Percentiles rank a stretch among this genome's conserved stretches.
These are phyloP conservation scores for Conus ventricosus DNA, from an alignment of 1,140 invertebrate species.

Conservation along the genomic window DNA sequence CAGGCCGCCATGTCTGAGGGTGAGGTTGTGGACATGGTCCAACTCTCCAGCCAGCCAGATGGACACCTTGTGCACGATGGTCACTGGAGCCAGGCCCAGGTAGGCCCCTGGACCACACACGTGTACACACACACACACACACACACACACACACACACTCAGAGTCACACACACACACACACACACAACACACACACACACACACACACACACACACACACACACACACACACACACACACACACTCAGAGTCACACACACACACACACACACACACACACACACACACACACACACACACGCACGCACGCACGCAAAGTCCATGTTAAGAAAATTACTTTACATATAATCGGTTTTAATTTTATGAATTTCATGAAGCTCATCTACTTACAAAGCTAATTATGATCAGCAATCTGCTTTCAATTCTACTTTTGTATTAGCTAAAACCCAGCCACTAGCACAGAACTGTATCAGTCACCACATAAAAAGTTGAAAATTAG, in stretches of 20 bases:
- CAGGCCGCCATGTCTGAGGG: conserved; percentile 60
- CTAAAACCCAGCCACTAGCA: no score
- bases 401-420: no score
- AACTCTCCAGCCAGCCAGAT: conserved; percentile 64
- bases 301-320: no score
- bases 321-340: no score
- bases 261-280: conserved; percentile 11
- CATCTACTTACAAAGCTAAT: no score
- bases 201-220: conserved; percentile 15
- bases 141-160: conserved; percentile 7
- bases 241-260: neutral
- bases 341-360: no score
- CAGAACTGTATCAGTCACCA: no score
- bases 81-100: conserved; percentile 58
- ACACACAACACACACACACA: neutral
- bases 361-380: no score
- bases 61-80: conserved; percentile 59
- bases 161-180: neutral
- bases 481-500: no score
- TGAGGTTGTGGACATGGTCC: conserved; percentile 60
- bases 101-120: conserved; percentile 42
- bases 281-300: neutral
- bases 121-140: neutral
- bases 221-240: neutral
- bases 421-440: no score